phyloP scores from a whole-genome alignment of 2,888 invertebrate genomes.

The Diaprepes abbreviatus region DNA sequence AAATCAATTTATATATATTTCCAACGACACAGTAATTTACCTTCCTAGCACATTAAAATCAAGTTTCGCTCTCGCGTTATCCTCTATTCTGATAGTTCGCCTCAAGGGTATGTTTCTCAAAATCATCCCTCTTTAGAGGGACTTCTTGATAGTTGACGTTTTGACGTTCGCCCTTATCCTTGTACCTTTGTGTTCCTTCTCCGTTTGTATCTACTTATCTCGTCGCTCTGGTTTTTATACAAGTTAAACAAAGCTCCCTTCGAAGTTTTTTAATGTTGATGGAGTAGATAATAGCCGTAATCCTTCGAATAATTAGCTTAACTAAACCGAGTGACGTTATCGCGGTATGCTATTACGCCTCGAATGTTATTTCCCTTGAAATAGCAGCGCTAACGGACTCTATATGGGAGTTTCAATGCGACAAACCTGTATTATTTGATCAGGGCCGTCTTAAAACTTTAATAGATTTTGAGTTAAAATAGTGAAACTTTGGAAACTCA shows the following conservation, averaged over 20 bases:
- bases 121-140: neutral
- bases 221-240: neutral
- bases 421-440: neutral
- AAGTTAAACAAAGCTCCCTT: conserved; percentile 5
- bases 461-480: no score
- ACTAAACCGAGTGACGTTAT: conserved; percentile 12
- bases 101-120: neutral
- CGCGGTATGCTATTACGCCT: neutral
- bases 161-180: conserved; percentile 10
- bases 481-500: no score
- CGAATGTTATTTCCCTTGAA: neutral
- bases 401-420: neutral
- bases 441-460: neutral
- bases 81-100: neutral
- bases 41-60: conserved; percentile 6
- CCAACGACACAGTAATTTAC: conserved; percentile 3
- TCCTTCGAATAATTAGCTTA: conserved; percentile 11
- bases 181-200: neutral
- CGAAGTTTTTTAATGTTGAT: conserved; percentile 11
- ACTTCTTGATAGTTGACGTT: conserved; percentile 11
- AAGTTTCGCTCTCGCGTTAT: conserved; percentile 4
- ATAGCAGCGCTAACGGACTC: neutral
- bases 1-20: neutral
- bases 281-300: conserved; percentile 13
- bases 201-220: conserved; percentile 14